Base-by-base conservation (phyloP, 2,113 vertebrate genomes). In the Megaceryle torquata region DNA sequence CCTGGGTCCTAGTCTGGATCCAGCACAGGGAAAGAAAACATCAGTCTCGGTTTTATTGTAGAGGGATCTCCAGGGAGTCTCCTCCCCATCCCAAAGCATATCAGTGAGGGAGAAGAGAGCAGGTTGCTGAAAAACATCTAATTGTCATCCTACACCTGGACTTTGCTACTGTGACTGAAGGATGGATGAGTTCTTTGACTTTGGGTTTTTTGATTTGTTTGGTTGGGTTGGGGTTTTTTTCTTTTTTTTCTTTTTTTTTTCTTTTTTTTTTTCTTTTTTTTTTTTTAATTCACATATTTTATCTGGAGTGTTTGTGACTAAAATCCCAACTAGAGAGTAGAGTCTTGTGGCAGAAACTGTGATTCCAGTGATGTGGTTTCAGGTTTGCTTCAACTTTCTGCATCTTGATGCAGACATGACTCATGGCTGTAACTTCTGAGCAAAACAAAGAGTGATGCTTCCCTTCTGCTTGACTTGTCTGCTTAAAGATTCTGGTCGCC, bases 321-420 rank as follows among this genome's bases (percentile, higher is more conserved):
- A 74, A 93, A 63, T 75, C 29, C 60, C 39, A 37, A 13, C 25
- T 31, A 57, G 37, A 82, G 29, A 28, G 17, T 25, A 86, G 37
- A 67, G 15, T 31, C 44, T 65, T 82, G 91, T 67, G 92, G 88
- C 81, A 85, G 88, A 95, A 94, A 88, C 76, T 9, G 35, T 50
- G 37, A 92, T 84, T 33, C 48, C 46, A 81, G 69, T 88, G 88
- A 92, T 93, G 80, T 91, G 91, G 77, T 75, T 96, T 96, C 57
- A 86, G 17, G 26, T 86, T 86, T 83, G 48, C 57, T 86, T 84
- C 53, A 50, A 10, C 51, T 28, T 81, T 57, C 79, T 82, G 70
- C 37, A 11, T 33, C 46, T 91, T 0, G 0, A 24, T 71, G 24
- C 77, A 60, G 80, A 31, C 43, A 26, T 1, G 0, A 26, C 26